These are phyloP conservation scores for Meles meles DNA, from an alignment of 2,113 vertebrate genomes.

Conservation along the genomic window DNA sequence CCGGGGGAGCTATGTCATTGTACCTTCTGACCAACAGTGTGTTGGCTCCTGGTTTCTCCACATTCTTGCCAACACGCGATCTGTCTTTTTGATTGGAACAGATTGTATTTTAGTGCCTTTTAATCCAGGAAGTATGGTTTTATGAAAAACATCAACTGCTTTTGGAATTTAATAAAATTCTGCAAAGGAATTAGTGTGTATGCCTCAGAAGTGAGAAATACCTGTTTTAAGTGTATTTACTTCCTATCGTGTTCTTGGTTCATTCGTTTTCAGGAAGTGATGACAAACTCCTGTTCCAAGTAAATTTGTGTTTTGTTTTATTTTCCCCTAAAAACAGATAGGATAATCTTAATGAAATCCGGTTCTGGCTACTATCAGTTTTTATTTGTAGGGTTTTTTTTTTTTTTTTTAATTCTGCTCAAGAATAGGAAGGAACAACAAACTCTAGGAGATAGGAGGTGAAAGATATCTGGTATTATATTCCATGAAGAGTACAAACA, in stretches of 20 bases:
- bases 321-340: not conserved
- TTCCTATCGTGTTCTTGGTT: not conserved
- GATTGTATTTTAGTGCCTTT: not conserved
- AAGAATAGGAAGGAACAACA: not conserved
- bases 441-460: not conserved
- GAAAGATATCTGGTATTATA: rapidly evolving
- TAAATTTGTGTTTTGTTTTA: conserved; percentile 45
- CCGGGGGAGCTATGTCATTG: not conserved
- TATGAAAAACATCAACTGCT: not conserved
- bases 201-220: not conserved
- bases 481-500: not conserved
- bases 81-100: not conserved
- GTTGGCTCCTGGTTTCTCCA: not conserved
- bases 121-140: not conserved
- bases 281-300: not conserved
- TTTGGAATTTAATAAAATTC: not conserved
- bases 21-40: rapidly evolving
- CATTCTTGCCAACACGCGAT: not conserved
- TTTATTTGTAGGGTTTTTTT: not conserved
- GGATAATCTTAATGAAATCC: not conserved
- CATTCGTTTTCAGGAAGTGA: not conserved
- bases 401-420: not conserved
- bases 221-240: not conserved
- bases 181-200: not conserved
- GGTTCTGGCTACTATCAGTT: not conserved